Evolutionary conservation across 2,797 vertebrate species (phyloP).

Genomic region (Macropus fuliginosus): DNA sequence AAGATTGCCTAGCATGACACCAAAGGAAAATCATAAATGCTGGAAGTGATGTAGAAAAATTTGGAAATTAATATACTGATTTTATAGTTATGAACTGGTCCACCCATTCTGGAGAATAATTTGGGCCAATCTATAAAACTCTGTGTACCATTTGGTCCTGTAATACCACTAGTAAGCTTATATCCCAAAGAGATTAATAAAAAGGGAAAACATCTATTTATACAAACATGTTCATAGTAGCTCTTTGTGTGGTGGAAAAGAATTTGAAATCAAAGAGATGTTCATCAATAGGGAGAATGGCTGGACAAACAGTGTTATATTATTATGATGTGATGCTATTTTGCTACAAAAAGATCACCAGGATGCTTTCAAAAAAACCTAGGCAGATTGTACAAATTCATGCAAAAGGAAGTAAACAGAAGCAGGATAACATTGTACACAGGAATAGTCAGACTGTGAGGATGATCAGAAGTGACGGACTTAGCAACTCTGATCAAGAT

Average conservation of each 20-base stretch:
- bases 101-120: background rate
- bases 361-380: background rate
- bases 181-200: background rate
- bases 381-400: background rate
- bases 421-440: background rate
- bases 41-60: background rate
- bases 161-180: background rate
- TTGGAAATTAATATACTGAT: background rate
- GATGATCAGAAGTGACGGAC: background rate
- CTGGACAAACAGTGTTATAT: background rate
- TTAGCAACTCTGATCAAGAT: background rate
- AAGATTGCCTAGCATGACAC: too few species aligned
- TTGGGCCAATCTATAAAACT: background rate
- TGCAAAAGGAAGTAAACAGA: background rate
- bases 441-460: background rate
- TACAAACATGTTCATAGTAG: background rate
- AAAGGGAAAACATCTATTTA: background rate
- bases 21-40: background rate
- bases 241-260: background rate
- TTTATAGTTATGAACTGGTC: background rate
- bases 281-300: background rate
- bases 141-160: background rate
- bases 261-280: background rate
- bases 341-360: background rate
- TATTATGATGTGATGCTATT: background rate